Conservation (phyloP, 1,140 invertebrate species). For the Batillaria attramentaria region DNA sequence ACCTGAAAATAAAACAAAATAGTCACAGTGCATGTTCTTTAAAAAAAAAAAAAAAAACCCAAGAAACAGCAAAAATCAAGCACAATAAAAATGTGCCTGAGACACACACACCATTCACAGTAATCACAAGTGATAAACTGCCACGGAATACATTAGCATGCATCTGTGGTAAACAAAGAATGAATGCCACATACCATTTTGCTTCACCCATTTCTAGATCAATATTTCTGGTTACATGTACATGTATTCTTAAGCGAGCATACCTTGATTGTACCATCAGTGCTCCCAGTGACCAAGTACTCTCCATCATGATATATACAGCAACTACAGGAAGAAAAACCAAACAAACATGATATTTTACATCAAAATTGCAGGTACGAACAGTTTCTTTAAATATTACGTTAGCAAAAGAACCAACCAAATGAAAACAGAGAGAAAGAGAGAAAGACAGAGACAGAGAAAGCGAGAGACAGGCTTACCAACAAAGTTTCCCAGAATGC, state of each 20-base stretch:
- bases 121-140: no score
- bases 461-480: not conserved
- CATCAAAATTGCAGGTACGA: not conserved
- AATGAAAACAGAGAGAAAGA: not conserved
- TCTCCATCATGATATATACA: slow-evolving; percentile 54
- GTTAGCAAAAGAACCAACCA: no score
- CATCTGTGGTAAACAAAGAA: no score
- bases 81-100: not conserved
- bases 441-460: slow-evolving; percentile 4
- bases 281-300: slow-evolving; percentile 49
- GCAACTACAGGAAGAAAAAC: slow-evolving; percentile 36
- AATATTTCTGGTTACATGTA: no score
- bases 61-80: not conserved
- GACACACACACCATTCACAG: no score
- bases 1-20: slow-evolving; percentile 42
- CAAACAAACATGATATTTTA: not conserved
- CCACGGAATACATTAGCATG: no score
- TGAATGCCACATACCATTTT: no score
- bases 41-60: not conserved
- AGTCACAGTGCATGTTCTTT: not conserved
- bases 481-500: slow-evolving; percentile 20
- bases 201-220: no score
- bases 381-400: no score
- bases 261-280: slow-evolving; percentile 50
- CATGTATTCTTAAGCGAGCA: no score